Evolutionary conservation across 1,140 invertebrate species (phyloP), one percentile per base, ranked within the genome.

Genomic region (Zaprionus vittiger): DNA sequence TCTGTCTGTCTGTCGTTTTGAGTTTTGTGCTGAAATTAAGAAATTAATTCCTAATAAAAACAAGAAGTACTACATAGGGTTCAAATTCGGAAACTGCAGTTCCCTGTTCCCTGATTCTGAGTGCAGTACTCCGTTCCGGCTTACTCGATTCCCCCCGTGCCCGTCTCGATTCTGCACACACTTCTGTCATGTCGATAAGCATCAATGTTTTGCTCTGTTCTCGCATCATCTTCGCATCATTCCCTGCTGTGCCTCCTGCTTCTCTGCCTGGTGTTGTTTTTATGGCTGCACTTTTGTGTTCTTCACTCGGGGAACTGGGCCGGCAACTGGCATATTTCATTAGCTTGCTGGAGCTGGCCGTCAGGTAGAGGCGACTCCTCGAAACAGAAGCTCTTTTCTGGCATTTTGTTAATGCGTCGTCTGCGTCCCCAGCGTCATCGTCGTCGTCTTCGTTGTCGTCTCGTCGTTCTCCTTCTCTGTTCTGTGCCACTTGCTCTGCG

Each of bases 271-370:
- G 89, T 91, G 89, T 89, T 75, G 89, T 91, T 91, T 91, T 91
- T 91, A 91, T 91, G 90, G 85, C 75, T 91, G 90, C 84, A 90
- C 90, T 90, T 90, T 86, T 85, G 90, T 83, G 85, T 91, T 90
- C 78, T 72, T 70, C 70, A 24, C 57, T 34, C 31, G 31, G 15
- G 47, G 70, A 69, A 61, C 65, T 47, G 72, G 59, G 38, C 61
- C 66, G 17, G 52, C 49, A 49, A 34, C 72, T 84, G 80, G 82
- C 84, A 86, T 91, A 91, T 91, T 91, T 91, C 83, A 90, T 91
- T 91, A 86, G 55, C 20, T 20, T 41, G 34, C 22, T 5, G 62
- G 5, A 41, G 11, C 31, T 22, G 56, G 54, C 57, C 31, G 49
- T 37, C 77, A 83, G 83, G 84, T 73, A 79, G 69, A 75, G 73